Base-by-base conservation (phyloP, 2,888 invertebrate species). In the Alloscopus bannaensis region DNA sequence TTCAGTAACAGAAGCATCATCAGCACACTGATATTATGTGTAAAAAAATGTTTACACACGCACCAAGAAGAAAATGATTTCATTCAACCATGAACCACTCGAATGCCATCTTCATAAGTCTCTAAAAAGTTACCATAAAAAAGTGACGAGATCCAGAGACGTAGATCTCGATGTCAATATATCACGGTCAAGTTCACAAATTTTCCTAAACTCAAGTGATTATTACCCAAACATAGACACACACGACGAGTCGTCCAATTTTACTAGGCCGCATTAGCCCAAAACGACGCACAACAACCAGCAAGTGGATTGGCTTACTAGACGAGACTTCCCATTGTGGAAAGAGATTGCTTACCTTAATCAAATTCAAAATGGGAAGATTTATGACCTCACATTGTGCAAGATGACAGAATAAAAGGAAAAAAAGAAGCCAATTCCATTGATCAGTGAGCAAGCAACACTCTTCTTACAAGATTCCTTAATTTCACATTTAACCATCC, bases 341-440 rank as follows among this genome's bases (percentile, higher is more conserved):
- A 13, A 11, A 50, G 22, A 55, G 42, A 64, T 16, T 28, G 66
- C 47, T 29, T 68, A 60, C 68, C 68, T 75, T 75, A 75, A 75
- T 75, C 75, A 66, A 76, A 76, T 69, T 68, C 76, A 76, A 76
- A 76, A 76, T 62, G 36, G 55, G 45, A 69, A 69, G 76, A 76
- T 76, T 76, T 76, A 76, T 76, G 68, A 42, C 36, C 68, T 52
- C 22, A 29, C 42, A 69, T 68, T 76, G 76, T 69, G 50, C 28
- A 45, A 76, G 50, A 76, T 62, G 69, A 68, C 69, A 69, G 69
- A 45, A 65, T 45, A 47, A 66, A 65, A 64, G 45, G 28, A 45
- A 22, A 50, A 24, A 40, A 62, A 50, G 64, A 55, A 45, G 42
- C 16, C 68, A n/a, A n/a, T n/a, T n/a, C n/a, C n/a, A n/a, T n/a